phyloP scores from a whole-genome alignment of 92 coral and sea anemone species.

The Ricordea florida region DNA sequence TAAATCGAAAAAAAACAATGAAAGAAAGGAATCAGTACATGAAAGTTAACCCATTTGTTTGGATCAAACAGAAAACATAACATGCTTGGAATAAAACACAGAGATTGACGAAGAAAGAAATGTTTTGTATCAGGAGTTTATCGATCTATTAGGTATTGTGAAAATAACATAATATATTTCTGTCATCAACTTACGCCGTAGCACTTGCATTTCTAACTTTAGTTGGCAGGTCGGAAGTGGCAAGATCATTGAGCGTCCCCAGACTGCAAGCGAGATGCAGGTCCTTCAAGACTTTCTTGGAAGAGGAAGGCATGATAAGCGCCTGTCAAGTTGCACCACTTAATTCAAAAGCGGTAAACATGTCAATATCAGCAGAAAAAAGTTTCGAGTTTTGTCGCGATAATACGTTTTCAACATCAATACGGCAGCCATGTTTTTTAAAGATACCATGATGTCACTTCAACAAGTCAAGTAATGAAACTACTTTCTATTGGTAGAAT shows the following conservation, averaged over 20 bases:
- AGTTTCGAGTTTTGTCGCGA: too few species aligned
- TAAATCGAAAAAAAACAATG: slow-evolving; percentile 4
- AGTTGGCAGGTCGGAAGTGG: slow-evolving; percentile 43
- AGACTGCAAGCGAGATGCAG: slow-evolving; percentile 62
- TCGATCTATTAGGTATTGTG: background rate
- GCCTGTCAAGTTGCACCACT: background rate
- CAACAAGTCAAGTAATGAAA: background rate
- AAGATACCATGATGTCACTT: slow-evolving; percentile 36
- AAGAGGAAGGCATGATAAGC: slow-evolving; percentile 83
- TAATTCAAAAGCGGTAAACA: background rate
- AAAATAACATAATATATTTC: too few species aligned
- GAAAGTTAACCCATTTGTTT: too few species aligned
- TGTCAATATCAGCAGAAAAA: too few species aligned
- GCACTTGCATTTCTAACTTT: slow-evolving; percentile 66
- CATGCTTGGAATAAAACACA: background rate
- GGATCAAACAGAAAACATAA: too few species aligned
- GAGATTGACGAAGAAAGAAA: too few species aligned
- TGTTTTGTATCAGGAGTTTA: too few species aligned
- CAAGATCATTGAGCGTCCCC: slow-evolving; percentile 69
- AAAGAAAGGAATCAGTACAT: too few species aligned
- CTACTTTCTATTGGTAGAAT: background rate
- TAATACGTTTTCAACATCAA: too few species aligned
- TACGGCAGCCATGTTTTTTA: slow-evolving; percentile 55
- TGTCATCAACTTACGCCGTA: slow-evolving; percentile 68
- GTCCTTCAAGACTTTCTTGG: slow-evolving; percentile 63